Percentiles rank a stretch among this genome's conserved stretches.
These are phyloP conservation scores for Idaea straminata DNA, from an alignment of 2,888 invertebrate species.

Conservation along the genomic window DNA sequence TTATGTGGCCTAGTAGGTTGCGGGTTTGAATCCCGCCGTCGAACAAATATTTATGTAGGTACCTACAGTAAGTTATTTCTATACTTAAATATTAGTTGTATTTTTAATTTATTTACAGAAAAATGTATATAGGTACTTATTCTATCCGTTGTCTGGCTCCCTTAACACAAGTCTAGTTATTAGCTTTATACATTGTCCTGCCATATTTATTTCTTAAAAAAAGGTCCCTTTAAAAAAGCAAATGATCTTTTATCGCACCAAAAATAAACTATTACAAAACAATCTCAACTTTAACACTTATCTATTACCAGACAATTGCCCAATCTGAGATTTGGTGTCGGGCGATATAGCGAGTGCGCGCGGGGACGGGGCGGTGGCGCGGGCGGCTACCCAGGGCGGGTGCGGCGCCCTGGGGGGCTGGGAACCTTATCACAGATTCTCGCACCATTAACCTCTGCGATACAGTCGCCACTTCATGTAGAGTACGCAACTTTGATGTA, in stretches of 20 bases:
- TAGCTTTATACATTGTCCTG: too few relatives aligned
- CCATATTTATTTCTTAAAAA: not conserved
- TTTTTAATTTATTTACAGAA: too few relatives aligned
- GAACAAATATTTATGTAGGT: too few relatives aligned
- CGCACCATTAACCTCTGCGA: conserved; percentile 73
- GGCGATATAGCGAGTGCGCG: conserved; percentile 39
- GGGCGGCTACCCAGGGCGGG: conserved; percentile 17
- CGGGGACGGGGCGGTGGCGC: conserved; percentile 27
- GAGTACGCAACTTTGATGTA: conserved; percentile 59
- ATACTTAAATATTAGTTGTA: too few relatives aligned
- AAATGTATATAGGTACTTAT: too few relatives aligned
- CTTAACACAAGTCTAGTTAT: too few relatives aligned
- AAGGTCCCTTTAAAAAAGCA: not conserved
- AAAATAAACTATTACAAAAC: conserved; percentile 8
- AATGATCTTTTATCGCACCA: not conserved
- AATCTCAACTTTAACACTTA: conserved; percentile 39
- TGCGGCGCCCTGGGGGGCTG: conserved; percentile 21
- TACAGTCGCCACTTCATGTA: conserved; percentile 71
- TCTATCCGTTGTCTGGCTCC: too few relatives aligned
- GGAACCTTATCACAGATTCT: conserved; percentile 62
- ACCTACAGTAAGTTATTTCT: too few relatives aligned
- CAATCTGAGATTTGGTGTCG: conserved; percentile 60
- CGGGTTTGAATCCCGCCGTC: too few relatives aligned
- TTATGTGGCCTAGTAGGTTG: too few relatives aligned
- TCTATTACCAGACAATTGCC: conserved; percentile 70